These are phyloP conservation scores for Tragulus kanchil DNA, from an alignment of 2,113 vertebrate species.

Conservation along the genomic window DNA sequence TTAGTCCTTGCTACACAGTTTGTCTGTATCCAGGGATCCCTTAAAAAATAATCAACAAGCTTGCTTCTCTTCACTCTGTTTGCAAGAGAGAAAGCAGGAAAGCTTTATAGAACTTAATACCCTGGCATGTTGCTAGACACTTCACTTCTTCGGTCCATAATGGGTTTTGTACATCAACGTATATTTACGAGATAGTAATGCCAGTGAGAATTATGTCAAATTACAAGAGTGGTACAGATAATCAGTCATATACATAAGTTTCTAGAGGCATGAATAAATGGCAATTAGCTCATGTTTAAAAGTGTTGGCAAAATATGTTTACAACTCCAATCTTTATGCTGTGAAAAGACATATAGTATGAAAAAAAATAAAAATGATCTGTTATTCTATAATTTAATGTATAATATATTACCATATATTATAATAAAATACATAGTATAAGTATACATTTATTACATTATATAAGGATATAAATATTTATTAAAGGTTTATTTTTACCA, in stretches of 20 bases:
- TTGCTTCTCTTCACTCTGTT: neutral
- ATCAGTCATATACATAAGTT: neutral
- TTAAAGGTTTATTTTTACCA: neutral
- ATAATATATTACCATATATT: neutral
- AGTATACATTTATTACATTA: neutral
- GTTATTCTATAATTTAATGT: neutral
- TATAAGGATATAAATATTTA: neutral
- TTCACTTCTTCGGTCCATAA: neutral
- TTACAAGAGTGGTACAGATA: neutral
- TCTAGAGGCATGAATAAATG: neutral
- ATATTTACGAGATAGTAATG: neutral
- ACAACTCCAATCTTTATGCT: neutral
- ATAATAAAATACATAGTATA: neutral
- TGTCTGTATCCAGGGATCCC: neutral
- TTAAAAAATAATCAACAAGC: neutral
- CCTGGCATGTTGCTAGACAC: neutral
- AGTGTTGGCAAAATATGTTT: conserved; percentile 15
- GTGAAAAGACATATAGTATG: neutral
- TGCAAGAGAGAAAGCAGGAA: neutral
- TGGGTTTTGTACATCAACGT: neutral
- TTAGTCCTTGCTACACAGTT: neutral
- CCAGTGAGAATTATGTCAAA: neutral
- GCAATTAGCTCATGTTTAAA: neutral
- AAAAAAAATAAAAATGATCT: neutral
- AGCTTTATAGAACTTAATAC: neutral